Conservation (phyloP, 2,113 vertebrate species). For the Megaceryle maxima region DNA sequence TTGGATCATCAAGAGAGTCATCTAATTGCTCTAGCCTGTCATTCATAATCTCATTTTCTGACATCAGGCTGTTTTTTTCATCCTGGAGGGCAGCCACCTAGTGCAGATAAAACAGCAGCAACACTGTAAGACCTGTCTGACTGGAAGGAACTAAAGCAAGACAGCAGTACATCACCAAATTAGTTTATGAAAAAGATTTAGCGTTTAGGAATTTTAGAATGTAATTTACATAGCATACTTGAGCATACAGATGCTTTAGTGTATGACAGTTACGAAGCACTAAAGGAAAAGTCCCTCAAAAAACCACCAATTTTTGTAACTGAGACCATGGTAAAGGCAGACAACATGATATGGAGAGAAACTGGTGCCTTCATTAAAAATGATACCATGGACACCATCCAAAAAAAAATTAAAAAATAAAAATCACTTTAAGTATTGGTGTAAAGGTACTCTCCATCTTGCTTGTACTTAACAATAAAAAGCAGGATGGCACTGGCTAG, state of each 20-base stretch:
- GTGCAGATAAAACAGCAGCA: conserved; percentile 28
- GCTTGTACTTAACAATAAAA: background rate
- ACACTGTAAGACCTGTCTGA: background rate
- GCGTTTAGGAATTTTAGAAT: background rate
- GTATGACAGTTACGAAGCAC: conserved; percentile 32
- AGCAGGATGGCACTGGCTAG: conserved; percentile 27
- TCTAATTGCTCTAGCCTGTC: conserved; percentile 93
- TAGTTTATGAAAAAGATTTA: background rate
- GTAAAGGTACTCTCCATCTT: background rate
- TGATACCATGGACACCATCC: background rate
- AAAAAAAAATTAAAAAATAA: background rate
- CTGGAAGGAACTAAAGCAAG: background rate
- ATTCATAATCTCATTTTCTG: conserved; percentile 93
- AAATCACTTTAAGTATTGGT: background rate
- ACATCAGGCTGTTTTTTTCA: conserved; percentile 90
- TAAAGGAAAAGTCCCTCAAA: background rate
- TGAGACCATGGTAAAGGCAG: conserved; percentile 3
- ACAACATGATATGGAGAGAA: background rate
- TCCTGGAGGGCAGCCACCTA: conserved; percentile 94
- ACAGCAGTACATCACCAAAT: conserved; percentile 23
- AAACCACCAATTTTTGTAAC: background rate
- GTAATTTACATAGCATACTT: conserved; percentile 28
- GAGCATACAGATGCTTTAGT: conserved; percentile 44
- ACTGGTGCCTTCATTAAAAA: background rate
- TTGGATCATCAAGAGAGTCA: conserved; percentile 88